Percentiles rank a stretch among this genome's conserved stretches.
These are phyloP conservation scores for Rutpela maculata DNA, from an alignment of 2,888 invertebrate genomes.

Conservation along the genomic window DNA sequence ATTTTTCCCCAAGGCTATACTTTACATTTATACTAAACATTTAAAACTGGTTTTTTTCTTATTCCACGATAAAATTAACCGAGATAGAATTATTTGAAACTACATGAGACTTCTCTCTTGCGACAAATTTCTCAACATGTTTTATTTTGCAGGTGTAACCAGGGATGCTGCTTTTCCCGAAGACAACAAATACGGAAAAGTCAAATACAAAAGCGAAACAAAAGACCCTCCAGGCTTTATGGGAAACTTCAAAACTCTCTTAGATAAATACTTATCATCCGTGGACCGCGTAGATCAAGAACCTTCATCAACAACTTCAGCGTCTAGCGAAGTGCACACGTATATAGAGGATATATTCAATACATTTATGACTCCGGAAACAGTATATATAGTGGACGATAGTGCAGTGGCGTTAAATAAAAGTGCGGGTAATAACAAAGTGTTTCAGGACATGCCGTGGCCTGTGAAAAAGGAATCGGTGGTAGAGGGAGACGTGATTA, in stretches of 20 bases:
- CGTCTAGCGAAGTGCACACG: conserved; percentile 12
- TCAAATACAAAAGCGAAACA: conserved; percentile 23
- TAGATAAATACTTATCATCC: conserved; percentile 26
- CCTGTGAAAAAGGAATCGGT: conserved; percentile 91
- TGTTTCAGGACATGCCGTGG: conserved; percentile 76
- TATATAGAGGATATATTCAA: background rate
- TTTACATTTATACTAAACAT: too few relatives aligned
- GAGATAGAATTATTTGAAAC: too few relatives aligned
- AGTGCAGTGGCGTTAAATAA: conserved; percentile 36
- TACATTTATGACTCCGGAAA: conserved; percentile 14
- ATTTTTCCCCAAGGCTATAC: too few relatives aligned
- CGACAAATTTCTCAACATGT: too few relatives aligned
- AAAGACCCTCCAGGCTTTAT: conserved; percentile 32
- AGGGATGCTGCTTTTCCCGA: background rate
- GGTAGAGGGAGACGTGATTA: conserved; percentile 90
- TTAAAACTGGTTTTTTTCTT: too few relatives aligned
- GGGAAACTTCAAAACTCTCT: conserved; percentile 43
- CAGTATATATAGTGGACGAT: conserved; percentile 31
- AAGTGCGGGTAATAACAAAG: conserved; percentile 45
- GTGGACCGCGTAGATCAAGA: background rate
- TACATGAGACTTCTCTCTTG: too few relatives aligned
- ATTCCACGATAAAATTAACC: too few relatives aligned
- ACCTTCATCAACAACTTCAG: conserved; percentile 6
- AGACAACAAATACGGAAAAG: conserved; percentile 5
- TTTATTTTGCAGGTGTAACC: conserved; percentile 17